Percentiles rank a stretch among this genome's conserved stretches.
Evolutionary conservation across 2,888 invertebrate species (phyloP).

Genomic region (Halocaridina rubra): DNA sequence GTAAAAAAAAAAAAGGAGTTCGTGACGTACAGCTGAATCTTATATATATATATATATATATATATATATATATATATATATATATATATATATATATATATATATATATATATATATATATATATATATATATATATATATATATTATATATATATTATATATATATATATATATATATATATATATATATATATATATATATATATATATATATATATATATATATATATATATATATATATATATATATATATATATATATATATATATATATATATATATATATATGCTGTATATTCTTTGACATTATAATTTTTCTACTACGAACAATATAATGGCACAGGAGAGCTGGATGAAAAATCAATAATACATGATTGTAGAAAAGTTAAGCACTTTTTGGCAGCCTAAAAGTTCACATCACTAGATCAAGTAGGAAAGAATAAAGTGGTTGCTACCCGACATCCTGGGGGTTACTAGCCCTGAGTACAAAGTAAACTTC

Average conservation of each 20-base stretch:
- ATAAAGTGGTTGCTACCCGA: too few relatives aligned
- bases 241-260: conserved; percentile 21
- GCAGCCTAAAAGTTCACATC: too few relatives aligned
- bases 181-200: conserved; percentile 23
- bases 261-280: conserved; percentile 20
- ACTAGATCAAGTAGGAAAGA: too few relatives aligned
- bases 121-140: neutral
- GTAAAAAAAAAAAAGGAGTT: too few relatives aligned
- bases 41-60: neutral
- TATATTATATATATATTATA: conserved; percentile 10
- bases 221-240: neutral
- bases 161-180: conserved; percentile 23
- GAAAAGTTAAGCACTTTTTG: too few relatives aligned
- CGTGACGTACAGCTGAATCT: too few relatives aligned
- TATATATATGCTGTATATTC: neutral
- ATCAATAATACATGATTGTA: too few relatives aligned
- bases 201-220: neutral
- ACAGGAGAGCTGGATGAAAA: too few relatives aligned
- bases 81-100: neutral
- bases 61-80: conserved; percentile 10
- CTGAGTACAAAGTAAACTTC: too few relatives aligned
- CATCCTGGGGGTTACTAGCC: too few relatives aligned
- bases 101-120: neutral
- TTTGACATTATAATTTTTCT: neutral
- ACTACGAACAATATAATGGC: neutral